Base-by-base conservation (phyloP, 2,888 invertebrate species). In the Chloroclysta siterata region DNA sequence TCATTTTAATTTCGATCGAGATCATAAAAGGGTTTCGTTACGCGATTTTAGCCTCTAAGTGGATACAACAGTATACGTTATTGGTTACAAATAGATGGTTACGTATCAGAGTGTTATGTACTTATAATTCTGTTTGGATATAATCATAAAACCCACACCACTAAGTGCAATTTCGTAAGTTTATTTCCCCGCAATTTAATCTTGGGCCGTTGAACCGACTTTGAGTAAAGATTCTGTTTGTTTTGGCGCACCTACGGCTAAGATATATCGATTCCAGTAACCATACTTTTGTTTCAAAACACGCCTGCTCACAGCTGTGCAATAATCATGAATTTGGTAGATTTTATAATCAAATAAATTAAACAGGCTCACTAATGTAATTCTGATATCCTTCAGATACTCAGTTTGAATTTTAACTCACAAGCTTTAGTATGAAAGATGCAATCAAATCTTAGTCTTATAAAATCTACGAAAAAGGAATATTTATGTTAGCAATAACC, bases 91-190 rank as follows among this genome's bases (percentile, higher is more conserved):
- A 67, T 66, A 3, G 22, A 22, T 22, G 3, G 22, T 22, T 22
- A 22, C 59, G 60, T 68, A 57, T 66, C 57, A 67, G 51, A 53
- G 63, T 66, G 67, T 66, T 65, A 63, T 60, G 53, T 58, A 66
- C 61, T 66, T 68, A 72, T 73, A 79, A 77, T 77, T 76, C 71
- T 72, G 67, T 71, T 69, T 69, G 67, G 70, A 70, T 77, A 71
- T 72, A 73, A 78, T 76, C 76, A 72, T 81, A 79, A 56, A 78
- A 77, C 71, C 69, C 57, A 70, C 69, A 71, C 71, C 70, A 72
- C 71, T 78, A 74, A 78, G 72, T 79, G 78, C 77, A 79, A 77
- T 76, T 77, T 73, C 69, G 71, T 71, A 74, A 77, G 74, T 81
- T 80, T 80, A 78, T 79, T 79, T 76, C 76, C 70, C 71, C 63